Evolutionary conservation across 2,888 invertebrate species (phyloP), one percentile per base, ranked within the genome.

Genomic region (Eutolmus rufibarbis): DNA sequence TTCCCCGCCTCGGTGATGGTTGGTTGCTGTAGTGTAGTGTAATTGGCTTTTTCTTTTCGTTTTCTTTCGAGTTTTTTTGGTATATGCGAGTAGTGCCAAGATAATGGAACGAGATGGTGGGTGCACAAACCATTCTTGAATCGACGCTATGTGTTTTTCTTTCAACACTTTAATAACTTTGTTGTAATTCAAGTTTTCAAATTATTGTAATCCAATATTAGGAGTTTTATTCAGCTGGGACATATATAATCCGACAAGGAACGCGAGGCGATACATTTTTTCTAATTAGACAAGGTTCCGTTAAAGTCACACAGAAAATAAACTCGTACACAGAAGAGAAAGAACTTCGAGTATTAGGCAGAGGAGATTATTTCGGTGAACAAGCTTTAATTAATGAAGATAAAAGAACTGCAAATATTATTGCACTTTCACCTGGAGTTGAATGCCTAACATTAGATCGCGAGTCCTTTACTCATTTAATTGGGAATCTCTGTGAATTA

Each of bases 291-390:
- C 97, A 96, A 37, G 97, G 97, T 19, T 95, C 94, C 51, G 97
- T 97, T 14, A 94, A 95, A 81, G 95, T 97, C 43, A 96, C 96
- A 0, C 96, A 96, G 90, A 94, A 95, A 76, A 94, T 94, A 16
- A 94, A 94, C 4, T 94, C 94, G 34, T 93, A 89, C 1, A 43
- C 14, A 92, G 93, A 81, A 93, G 96, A 96, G 89, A 94, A 95
- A 86, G 94, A 95, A 46, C 95, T 98, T 40, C 95, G 96, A 0
- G 94, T 94, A 0, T 93, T 97, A 16, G 93, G 94, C 12, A 94
- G 95, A 76, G 98, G 98, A 0, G 95, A 97, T 89, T 98, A 96
- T 92, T 98, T 98, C 91, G 98, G 98, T 0, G 98, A 98, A 91
- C 95, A 97, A 90, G 98, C 98, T 1, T 93, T 98, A 84, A 94